A percentile compares a stretch with the other conserved stretches of the same genome.
phyloP scores from a whole-genome alignment of 2,797 vertebrate species.

The Pampus argenteus region DNA sequence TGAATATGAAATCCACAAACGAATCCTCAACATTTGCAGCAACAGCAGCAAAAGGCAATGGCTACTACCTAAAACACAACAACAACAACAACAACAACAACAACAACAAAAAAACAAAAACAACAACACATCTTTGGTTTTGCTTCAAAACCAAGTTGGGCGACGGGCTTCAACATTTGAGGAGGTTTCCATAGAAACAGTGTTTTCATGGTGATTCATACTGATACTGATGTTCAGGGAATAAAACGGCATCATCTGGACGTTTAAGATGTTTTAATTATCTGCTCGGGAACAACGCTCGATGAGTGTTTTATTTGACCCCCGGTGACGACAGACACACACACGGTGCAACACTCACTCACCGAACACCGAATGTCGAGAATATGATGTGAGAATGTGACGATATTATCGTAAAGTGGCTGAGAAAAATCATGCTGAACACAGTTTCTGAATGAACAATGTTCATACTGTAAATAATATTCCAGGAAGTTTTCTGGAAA shows the following conservation, averaged over 20 bases:
- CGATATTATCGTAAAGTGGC: neutral
- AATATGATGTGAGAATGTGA: neutral
- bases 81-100: slow-evolving; percentile 20
- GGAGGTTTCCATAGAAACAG: neutral
- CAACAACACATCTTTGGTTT: slow-evolving; percentile 77
- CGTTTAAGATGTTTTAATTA: neutral
- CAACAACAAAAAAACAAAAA: too few species aligned
- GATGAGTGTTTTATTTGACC: neutral
- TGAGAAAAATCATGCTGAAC: slow-evolving; percentile 1
- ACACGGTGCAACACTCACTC: neutral
- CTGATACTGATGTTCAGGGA: neutral
- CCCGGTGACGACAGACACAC: neutral
- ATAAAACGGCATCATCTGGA: neutral
- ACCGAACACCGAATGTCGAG: neutral
- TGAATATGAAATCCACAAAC: slow-evolving; percentile 14
- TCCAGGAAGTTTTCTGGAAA: neutral
- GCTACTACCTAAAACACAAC: slow-evolving; percentile 21
- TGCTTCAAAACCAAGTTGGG: slow-evolving; percentile 64
- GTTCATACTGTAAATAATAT: neutral
- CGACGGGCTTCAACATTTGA: slow-evolving; percentile 17
- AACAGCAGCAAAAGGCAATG: slow-evolving; percentile 60
- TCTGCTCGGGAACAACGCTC: too few species aligned
- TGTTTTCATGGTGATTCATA: neutral
- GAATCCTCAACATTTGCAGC: neutral
- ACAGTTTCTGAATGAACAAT: neutral